Evolutionary conservation across 2,113 vertebrate genomes (phyloP).

Genomic region (Calidris pugnax): DNA sequence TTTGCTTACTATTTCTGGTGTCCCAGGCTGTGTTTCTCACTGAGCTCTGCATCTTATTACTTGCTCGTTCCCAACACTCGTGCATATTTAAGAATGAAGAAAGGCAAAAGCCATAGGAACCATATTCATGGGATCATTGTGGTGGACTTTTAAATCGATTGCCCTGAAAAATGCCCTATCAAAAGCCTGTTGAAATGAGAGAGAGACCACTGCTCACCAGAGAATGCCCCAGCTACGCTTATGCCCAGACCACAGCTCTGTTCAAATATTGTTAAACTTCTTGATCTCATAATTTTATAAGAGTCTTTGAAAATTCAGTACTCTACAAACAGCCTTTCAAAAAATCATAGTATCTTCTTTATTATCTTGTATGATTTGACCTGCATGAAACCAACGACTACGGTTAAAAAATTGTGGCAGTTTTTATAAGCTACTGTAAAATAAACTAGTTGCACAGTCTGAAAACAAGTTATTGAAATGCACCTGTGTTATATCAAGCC

Average conservation of each 20-base stretch:
- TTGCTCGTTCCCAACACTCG: slow-evolving; percentile 5
- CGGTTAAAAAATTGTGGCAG: neutral
- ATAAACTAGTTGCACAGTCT: neutral
- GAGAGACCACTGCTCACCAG: neutral
- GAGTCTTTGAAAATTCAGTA: neutral
- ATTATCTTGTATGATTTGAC: neutral
- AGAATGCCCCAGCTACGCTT: neutral
- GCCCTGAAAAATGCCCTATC: neutral
- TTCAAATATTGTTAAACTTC: neutral
- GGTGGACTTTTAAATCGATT: neutral
- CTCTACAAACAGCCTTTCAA: neutral
- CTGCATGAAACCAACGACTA: neutral
- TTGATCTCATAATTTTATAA: neutral
- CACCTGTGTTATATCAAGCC: neutral
- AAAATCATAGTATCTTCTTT: neutral
- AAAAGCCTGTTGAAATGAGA: neutral
- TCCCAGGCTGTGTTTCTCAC: neutral
- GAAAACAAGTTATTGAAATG: neutral
- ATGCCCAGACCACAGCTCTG: neutral
- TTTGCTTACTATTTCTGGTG: slow-evolving; percentile 19
- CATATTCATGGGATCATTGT: neutral
- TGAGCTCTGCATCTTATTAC: neutral
- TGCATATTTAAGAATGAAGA: neutral
- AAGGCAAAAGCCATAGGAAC: neutral
- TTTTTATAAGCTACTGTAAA: neutral